phyloP scores from a whole-genome alignment of 2,888 invertebrate species.

The Taphrorychus bicolor region DNA sequence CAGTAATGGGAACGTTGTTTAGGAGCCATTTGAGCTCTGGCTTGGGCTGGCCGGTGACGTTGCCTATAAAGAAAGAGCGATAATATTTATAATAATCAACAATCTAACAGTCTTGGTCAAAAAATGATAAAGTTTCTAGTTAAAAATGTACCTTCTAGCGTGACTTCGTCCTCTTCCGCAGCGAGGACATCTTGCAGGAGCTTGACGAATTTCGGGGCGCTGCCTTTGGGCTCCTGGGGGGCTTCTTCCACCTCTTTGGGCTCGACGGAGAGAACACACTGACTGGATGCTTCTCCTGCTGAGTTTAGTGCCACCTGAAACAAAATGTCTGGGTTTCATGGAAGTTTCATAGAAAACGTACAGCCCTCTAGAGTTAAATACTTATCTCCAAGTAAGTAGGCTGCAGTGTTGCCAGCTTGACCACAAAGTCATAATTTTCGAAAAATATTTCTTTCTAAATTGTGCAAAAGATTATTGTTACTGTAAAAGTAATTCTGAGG shows the following conservation, averaged over 20 bases:
- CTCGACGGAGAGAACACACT: conserved; percentile 69
- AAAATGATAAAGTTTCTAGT: too few species aligned
- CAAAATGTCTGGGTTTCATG: neutral
- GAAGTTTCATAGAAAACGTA: too few species aligned
- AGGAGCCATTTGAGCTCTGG: conserved; percentile 74
- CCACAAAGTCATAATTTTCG: too few species aligned
- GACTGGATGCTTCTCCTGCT: conserved; percentile 81
- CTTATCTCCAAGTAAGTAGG: too few species aligned
- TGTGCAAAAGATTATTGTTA: too few species aligned
- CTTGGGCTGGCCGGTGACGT: conserved; percentile 71
- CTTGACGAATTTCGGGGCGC: conserved; percentile 72
- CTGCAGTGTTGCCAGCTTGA: too few species aligned
- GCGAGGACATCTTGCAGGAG: conserved; percentile 74
- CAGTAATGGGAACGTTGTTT: conserved; percentile 69
- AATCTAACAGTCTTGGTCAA: too few species aligned
- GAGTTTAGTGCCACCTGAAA: conserved; percentile 72
- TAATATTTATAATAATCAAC: neutral
- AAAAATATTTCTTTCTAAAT: too few species aligned
- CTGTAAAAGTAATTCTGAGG: too few species aligned
- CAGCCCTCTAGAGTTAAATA: too few species aligned
- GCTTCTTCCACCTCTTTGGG: conserved; percentile 55
- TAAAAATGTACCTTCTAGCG: conserved; percentile 73
- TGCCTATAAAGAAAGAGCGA: conserved; percentile 41
- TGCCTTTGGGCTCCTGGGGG: conserved; percentile 55
- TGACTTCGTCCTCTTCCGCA: conserved; percentile 73